These are phyloP conservation scores for Sisor rabdophorus DNA, from an alignment of 2,113 vertebrate species.

Conservation along the genomic window DNA sequence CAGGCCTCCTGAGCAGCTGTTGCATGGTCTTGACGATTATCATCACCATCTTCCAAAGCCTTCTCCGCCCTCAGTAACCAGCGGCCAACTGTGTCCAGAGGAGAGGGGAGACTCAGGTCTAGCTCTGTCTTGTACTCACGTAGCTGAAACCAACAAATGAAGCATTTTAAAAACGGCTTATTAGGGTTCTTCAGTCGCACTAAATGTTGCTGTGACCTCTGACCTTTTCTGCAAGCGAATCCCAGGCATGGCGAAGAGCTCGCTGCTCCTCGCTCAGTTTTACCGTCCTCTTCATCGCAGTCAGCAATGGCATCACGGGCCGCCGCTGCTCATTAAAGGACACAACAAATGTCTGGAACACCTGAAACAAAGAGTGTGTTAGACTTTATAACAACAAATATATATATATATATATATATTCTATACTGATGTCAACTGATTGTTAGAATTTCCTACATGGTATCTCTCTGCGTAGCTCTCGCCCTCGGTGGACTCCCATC, in stretches of 20 bases:
- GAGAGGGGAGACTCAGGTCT: slow-evolving; percentile 74
- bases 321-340: slow-evolving; percentile 80
- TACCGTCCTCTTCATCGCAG: slow-evolving; percentile 63
- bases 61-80: slow-evolving; percentile 82
- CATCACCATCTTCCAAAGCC: slow-evolving; percentile 68
- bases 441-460: slow-evolving; percentile 67
- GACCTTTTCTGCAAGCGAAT: slow-evolving; percentile 77
- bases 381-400: background rate
- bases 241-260: slow-evolving; percentile 73
- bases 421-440: background rate
- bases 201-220: slow-evolving; percentile 8
- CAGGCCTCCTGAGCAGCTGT: slow-evolving; percentile 66
- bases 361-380: slow-evolving; percentile 60
- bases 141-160: slow-evolving; percentile 67
- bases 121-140: slow-evolving; percentile 72
- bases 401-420: background rate
- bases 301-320: slow-evolving; percentile 73
- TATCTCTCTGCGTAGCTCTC: slow-evolving; percentile 78
- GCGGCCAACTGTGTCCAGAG: slow-evolving; percentile 69
- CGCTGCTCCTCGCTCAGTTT: slow-evolving; percentile 68
- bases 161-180: background rate
- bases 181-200: background rate
- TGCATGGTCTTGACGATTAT: slow-evolving; percentile 66
- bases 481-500: slow-evolving; percentile 74
- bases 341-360: slow-evolving; percentile 82